Evolutionary conservation across 2,888 invertebrate genomes (phyloP).

Genomic region (Tanypteryx hageni): DNA sequence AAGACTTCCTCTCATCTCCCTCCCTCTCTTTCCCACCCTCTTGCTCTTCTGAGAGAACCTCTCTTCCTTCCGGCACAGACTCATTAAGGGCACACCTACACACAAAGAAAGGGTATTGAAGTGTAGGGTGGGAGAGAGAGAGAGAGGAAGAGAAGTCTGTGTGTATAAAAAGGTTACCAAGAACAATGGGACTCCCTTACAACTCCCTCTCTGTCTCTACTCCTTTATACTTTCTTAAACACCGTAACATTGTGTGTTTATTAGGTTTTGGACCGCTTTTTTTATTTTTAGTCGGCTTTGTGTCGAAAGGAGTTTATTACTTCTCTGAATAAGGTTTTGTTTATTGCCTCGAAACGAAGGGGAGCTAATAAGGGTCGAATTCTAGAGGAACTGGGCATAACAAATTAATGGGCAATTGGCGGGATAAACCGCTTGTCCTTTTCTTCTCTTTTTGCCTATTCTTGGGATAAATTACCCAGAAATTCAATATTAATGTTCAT

Average conservation of each 20-base stretch:
- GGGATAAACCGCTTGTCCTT: too few species aligned
- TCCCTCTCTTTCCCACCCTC: neutral
- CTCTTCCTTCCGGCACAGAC: neutral
- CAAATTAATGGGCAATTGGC: too few species aligned
- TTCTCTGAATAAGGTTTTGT: neutral
- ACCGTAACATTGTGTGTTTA: neutral
- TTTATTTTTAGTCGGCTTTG: neutral
- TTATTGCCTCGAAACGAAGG: neutral
- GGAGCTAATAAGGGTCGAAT: neutral
- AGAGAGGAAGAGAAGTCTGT: neutral
- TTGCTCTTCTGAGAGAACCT: neutral
- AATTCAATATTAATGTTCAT: too few species aligned
- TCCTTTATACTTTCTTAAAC: neutral
- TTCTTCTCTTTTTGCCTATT: too few species aligned
- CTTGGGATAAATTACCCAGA: too few species aligned
- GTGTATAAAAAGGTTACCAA: neutral
- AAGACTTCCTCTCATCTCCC: neutral
- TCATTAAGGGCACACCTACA: neutral
- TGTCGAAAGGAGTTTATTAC: conserved; percentile 10
- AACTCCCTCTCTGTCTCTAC: too few species aligned
- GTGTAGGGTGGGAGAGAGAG: neutral
- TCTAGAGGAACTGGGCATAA: neutral
- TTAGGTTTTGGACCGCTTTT: neutral
- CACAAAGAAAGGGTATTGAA: neutral
- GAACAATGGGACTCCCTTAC: neutral